Evolutionary conservation across 2,888 invertebrate species (phyloP).

Genomic region (Ennomos fuscantarius): DNA sequence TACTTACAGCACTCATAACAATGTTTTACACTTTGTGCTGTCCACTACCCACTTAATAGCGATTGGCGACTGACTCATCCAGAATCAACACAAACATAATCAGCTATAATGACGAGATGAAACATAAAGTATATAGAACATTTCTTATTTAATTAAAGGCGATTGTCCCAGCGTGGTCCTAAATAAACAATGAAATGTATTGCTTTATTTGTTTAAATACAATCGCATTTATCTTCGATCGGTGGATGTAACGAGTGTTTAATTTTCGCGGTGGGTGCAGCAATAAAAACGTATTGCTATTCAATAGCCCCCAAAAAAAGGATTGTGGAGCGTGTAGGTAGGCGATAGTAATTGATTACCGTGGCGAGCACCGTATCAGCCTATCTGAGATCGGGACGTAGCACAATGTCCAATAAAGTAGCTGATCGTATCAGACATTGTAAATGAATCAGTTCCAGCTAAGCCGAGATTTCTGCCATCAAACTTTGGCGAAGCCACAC

Average conservation of each 20-base stretch:
- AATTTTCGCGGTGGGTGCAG: conserved; percentile 68
- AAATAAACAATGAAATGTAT: conserved; percentile 56
- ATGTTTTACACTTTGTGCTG: not conserved
- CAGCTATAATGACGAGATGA: conserved; percentile 19
- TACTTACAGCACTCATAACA: conserved; percentile 9
- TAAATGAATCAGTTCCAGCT: conserved; percentile 76
- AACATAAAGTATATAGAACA: conserved; percentile 15
- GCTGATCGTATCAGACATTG: conserved; percentile 74
- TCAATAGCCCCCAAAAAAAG: conserved; percentile 52
- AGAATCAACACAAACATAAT: not conserved
- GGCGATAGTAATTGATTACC: conserved; percentile 75
- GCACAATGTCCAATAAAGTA: conserved; percentile 83
- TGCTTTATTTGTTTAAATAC: conserved; percentile 54
- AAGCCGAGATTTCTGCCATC: conserved; percentile 18
- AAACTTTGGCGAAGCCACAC: conserved; percentile 2
- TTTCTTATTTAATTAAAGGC: conserved; percentile 40
- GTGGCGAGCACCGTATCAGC: conserved; percentile 68
- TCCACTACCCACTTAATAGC: too few relatives aligned
- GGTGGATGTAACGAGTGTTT: conserved; percentile 66
- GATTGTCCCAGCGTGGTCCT: conserved; percentile 39
- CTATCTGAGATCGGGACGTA: conserved; percentile 72
- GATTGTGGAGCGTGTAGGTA: conserved; percentile 48
- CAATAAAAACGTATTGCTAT: conserved; percentile 70
- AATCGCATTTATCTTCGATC: conserved; percentile 65
- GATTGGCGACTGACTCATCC: not conserved